phyloP scores from a whole-genome alignment of 2,888 invertebrate species.

The Neoitamus cyanurus region DNA sequence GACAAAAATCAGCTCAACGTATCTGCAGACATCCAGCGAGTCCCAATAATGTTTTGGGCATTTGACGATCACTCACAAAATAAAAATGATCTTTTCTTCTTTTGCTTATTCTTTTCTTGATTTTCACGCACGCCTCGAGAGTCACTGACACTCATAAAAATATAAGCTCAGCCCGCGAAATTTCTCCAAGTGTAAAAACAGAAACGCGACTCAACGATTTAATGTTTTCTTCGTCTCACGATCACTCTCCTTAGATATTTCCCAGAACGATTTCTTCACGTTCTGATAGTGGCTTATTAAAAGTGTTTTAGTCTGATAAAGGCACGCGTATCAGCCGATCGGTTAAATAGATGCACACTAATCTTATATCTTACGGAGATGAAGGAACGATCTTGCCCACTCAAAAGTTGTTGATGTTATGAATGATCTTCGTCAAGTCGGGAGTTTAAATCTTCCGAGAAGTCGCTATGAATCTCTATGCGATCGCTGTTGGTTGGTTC shows the following conservation, averaged over 20 bases:
- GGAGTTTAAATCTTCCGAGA: conserved; percentile 63
- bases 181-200: conserved; percentile 15
- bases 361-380: conserved; percentile 25
- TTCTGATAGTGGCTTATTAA: not conserved
- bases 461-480: conserved; percentile 39
- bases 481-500: not conserved
- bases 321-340: conserved; percentile 28
- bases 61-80: conserved; percentile 43
- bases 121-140: conserved; percentile 53
- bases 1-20: conserved; percentile 10
- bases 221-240: not conserved
- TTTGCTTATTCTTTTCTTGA: conserved; percentile 12
- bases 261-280: not conserved
- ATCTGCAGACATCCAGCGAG: conserved; percentile 64
- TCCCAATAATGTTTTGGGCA: conserved; percentile 62
- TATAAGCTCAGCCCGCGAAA: conserved; percentile 44
- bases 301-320: not conserved
- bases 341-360: conserved; percentile 21
- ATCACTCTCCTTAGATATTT: not conserved
- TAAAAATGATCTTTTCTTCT: conserved; percentile 16
- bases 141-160: conserved; percentile 62
- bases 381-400: conserved; percentile 59
- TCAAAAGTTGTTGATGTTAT: conserved; percentile 66
- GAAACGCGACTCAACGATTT: not conserved
- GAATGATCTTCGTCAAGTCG: conserved; percentile 64